Conservation (phyloP, 2,797 vertebrate species). For the Heliangelus exortis region DNA sequence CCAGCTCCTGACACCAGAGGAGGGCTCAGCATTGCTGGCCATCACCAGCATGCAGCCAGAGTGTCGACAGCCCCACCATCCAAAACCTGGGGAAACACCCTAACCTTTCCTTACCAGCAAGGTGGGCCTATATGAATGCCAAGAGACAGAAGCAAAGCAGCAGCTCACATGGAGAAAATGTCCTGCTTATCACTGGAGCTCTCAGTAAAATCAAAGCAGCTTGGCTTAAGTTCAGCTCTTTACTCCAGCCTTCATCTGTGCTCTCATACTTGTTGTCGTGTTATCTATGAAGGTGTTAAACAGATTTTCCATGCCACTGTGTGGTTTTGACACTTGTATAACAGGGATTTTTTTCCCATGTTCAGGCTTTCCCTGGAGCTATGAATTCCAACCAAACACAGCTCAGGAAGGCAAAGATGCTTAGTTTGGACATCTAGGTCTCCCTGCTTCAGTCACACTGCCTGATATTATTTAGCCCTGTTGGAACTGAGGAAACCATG, state of each 20-base stretch:
- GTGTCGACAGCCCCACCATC: not conserved
- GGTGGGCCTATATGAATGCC: not conserved
- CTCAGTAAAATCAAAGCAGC: not conserved
- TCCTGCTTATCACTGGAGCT: not conserved
- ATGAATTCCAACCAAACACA: not conserved
- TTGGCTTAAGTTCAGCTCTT: not conserved
- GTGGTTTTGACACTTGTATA: not conserved
- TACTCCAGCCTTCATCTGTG: not conserved
- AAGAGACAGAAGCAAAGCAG: not conserved
- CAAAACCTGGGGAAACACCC: not conserved
- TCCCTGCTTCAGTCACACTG: not conserved
- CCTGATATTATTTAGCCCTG: not conserved
- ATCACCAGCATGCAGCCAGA: accelerated
- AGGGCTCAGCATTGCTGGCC: not conserved
- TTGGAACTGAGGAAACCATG: not conserved
- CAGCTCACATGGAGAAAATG: not conserved
- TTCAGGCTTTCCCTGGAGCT: not conserved
- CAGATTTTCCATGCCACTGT: constrained; percentile 22
- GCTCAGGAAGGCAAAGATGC: not conserved
- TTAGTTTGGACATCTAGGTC: not conserved
- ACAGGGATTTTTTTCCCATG: accelerated
- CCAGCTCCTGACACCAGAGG: accelerated
- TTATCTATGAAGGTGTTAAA: not conserved
- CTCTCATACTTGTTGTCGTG: not conserved
- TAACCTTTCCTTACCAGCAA: not conserved